Evolutionary conservation across 2,888 invertebrate genomes (phyloP).

Genomic region (Suillia variegata): DNA sequence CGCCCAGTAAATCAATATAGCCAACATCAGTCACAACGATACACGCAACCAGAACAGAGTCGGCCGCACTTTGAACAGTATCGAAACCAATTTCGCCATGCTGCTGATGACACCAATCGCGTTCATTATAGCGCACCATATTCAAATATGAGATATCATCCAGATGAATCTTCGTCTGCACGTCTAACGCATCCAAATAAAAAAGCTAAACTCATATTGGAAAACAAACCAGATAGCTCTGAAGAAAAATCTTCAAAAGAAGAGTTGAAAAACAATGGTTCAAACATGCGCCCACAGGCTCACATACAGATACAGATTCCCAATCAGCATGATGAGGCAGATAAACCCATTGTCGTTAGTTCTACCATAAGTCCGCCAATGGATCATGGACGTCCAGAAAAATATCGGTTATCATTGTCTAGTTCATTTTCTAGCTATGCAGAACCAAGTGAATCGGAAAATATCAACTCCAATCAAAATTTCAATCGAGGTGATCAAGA

Average conservation of each 20-base stretch:
- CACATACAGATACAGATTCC: slow-evolving; percentile 52
- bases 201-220: slow-evolving; percentile 18
- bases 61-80: slow-evolving; percentile 8
- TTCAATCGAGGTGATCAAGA: slow-evolving; percentile 7
- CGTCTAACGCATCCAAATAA: slow-evolving; percentile 24
- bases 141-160: slow-evolving; percentile 47
- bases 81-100: slow-evolving; percentile 19
- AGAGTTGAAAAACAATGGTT: not conserved
- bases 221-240: slow-evolving; percentile 20
- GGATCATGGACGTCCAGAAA: not conserved
- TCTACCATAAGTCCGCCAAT: slow-evolving; percentile 42
- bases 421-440: not conserved
- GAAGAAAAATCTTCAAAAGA: slow-evolving; percentile 3
- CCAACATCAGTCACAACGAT: not conserved
- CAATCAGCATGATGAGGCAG: slow-evolving; percentile 28
- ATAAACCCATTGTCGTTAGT: slow-evolving; percentile 40
- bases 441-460: slow-evolving; percentile 13
- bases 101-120: slow-evolving; percentile 12
- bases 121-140: slow-evolving; percentile 53
- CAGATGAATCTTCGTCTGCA: slow-evolving; percentile 32
- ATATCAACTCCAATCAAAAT: not conserved
- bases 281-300: slow-evolving; percentile 27
- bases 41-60: not conserved
- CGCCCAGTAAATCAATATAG: slow-evolving; percentile 23
- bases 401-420: not conserved